Percentiles rank a stretch among this genome's conserved stretches.
Conservation (phyloP, 2,113 vertebrate species). For the Bubalus kerabau region DNA sequence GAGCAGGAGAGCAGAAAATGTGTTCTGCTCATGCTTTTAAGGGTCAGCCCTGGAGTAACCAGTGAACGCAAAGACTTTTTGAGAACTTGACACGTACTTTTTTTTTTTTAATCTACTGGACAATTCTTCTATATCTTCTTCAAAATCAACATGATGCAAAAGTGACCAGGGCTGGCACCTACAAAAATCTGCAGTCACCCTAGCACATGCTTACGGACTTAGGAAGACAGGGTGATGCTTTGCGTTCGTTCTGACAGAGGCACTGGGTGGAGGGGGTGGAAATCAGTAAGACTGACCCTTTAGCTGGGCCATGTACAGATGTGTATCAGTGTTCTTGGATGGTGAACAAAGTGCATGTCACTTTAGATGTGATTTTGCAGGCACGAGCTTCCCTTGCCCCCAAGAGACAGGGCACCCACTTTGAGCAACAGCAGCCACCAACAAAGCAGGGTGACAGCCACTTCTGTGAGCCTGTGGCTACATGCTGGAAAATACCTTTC, state of each 20-base stretch:
- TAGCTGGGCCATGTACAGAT: slow-evolving; percentile 28
- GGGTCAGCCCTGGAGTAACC: background rate
- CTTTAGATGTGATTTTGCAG: background rate
- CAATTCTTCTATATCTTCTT: slow-evolving; percentile 38
- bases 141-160: background rate
- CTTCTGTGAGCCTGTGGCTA: rapidly evolving
- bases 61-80: background rate
- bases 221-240: slow-evolving; percentile 40
- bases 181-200: background rate
- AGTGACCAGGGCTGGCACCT: background rate
- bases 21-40: background rate
- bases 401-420: background rate
- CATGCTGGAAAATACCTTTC: rapidly evolving
- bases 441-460: background rate
- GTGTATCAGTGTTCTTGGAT: slow-evolving; percentile 43
- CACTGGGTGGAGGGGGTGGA: slow-evolving; percentile 41
- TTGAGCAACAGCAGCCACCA: background rate
- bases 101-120: background rate
- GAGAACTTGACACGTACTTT: background rate
- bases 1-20: background rate
- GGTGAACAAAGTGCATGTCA: background rate
- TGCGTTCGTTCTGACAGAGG: slow-evolving; percentile 77
- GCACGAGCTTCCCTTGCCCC: background rate
- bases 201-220: slow-evolving; percentile 40
- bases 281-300: slow-evolving; percentile 75